Percentiles rank a stretch among this genome's conserved stretches.
phyloP scores from a whole-genome alignment of 35 echinoderm and acorn worm genomes.

The Apostichopus californicus region DNA sequence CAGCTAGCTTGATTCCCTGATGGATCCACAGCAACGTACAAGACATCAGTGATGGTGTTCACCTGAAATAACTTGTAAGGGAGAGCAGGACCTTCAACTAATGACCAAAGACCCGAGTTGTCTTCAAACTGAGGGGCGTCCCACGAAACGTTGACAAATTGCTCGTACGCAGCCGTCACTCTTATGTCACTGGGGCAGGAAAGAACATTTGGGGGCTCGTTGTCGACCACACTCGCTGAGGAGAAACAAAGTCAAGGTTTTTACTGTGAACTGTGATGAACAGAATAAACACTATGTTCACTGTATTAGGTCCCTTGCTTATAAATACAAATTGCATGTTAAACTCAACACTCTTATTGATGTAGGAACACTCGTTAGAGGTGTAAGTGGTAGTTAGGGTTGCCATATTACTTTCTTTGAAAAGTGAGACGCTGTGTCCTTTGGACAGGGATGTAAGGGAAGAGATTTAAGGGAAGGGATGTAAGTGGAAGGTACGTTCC shows the following conservation, averaged over 20 bases:
- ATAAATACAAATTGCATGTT: too few species aligned
- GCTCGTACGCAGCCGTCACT: background rate
- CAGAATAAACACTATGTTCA: background rate
- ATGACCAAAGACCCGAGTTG: conserved; percentile 23
- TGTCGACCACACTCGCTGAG: conserved; percentile 17
- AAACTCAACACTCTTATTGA: too few species aligned
- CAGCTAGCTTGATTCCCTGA: conserved; percentile 37
- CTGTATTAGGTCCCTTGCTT: background rate
- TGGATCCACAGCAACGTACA: conserved; percentile 5
- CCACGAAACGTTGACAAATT: conserved; percentile 6
- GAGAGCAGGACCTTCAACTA: background rate
- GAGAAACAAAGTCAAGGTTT: background rate
- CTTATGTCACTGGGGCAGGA: conserved; percentile 13
- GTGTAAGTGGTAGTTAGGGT: too few species aligned
- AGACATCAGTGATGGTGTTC: conserved; percentile 1
- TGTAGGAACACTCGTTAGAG: too few species aligned
- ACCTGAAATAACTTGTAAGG: background rate
- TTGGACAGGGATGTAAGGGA: too few species aligned
- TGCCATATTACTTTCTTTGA: too few species aligned
- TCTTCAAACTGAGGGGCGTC: background rate
- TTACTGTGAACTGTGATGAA: background rate
- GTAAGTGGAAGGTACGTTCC: too few species aligned
- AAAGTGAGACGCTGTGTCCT: too few species aligned
- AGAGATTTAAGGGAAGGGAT: too few species aligned
- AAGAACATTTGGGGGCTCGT: background rate